Conservation (phyloP, 2,113 vertebrate species). For the Tamias sibiricus region DNA sequence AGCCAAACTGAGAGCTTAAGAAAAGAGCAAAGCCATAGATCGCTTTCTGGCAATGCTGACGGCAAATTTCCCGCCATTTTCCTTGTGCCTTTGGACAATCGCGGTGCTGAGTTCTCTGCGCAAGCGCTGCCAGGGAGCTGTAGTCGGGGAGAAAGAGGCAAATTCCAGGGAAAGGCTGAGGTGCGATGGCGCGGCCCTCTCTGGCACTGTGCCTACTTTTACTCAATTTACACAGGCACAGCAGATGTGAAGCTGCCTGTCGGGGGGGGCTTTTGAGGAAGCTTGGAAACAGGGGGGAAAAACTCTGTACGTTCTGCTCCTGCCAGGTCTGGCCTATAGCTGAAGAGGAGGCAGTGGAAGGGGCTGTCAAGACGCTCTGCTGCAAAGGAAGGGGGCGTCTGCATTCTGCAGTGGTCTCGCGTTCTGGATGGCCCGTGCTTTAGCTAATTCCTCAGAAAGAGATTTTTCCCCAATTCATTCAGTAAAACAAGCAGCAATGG, state of each 20-base stretch:
- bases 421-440: not conserved
- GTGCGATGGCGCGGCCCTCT: too few relatives aligned
- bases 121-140: not conserved
- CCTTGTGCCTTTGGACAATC: not conserved
- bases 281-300: not conserved
- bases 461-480: not conserved
- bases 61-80: conserved; percentile 94
- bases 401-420: not conserved
- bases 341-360: not conserved
- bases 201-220: too few relatives aligned
- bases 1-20: conserved; percentile 93
- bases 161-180: fast-evolving
- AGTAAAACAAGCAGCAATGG: too few relatives aligned
- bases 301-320: not conserved
- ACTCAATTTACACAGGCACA: not conserved
- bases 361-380: not conserved
- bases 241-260: not conserved
- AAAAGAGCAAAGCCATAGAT: conserved; percentile 97
- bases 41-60: conserved; percentile 94
- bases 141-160: fast-evolving
- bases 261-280: not conserved
- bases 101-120: not conserved
- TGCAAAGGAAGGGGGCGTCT: not conserved
- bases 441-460: not conserved
- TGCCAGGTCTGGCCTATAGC: not conserved